Evolutionary conservation across 2,888 invertebrate species (phyloP).

Genomic region (Cosmia pyralina): DNA sequence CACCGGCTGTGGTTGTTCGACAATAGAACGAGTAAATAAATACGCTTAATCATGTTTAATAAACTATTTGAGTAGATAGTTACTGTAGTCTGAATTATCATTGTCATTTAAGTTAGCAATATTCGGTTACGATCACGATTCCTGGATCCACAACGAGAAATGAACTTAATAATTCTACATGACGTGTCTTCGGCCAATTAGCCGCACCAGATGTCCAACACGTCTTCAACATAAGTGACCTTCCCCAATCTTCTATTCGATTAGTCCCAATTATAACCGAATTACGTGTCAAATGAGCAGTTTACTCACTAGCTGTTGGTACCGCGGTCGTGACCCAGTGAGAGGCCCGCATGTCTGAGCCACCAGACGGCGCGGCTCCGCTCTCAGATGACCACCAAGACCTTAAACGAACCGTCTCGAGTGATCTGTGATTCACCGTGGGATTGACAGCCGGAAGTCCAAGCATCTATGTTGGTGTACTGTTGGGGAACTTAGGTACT

Average conservation of each 20-base stretch:
- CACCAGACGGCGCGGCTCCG: slow-evolving; percentile 82
- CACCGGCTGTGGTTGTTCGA: slow-evolving; percentile 75
- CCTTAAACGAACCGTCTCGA: slow-evolving; percentile 73
- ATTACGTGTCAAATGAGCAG: slow-evolving; percentile 66
- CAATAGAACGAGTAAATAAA: slow-evolving; percentile 63
- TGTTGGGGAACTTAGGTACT: background rate
- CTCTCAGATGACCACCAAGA: slow-evolving; percentile 80
- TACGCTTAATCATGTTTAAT: slow-evolving; percentile 74
- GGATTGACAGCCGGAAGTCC: slow-evolving; percentile 43
- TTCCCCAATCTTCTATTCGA: slow-evolving; percentile 73
- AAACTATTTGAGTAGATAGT: slow-evolving; percentile 67
- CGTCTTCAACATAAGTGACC: slow-evolving; percentile 68
- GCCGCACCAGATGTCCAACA: slow-evolving; percentile 39
- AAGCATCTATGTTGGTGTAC: slow-evolving; percentile 1
- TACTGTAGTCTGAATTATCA: slow-evolving; percentile 51
- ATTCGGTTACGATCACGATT: background rate
- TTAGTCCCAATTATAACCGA: slow-evolving; percentile 73
- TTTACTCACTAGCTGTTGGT: slow-evolving; percentile 25
- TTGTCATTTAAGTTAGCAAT: background rate
- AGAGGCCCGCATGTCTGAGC: slow-evolving; percentile 79
- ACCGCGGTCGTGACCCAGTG: slow-evolving; percentile 80
- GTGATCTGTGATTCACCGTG: slow-evolving; percentile 66
- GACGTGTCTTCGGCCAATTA: slow-evolving; percentile 17
- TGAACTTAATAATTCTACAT: background rate
- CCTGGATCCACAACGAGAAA: background rate